Evolutionary conservation across 2,888 invertebrate species (phyloP).

Genomic region (Plagodis pulveraria): DNA sequence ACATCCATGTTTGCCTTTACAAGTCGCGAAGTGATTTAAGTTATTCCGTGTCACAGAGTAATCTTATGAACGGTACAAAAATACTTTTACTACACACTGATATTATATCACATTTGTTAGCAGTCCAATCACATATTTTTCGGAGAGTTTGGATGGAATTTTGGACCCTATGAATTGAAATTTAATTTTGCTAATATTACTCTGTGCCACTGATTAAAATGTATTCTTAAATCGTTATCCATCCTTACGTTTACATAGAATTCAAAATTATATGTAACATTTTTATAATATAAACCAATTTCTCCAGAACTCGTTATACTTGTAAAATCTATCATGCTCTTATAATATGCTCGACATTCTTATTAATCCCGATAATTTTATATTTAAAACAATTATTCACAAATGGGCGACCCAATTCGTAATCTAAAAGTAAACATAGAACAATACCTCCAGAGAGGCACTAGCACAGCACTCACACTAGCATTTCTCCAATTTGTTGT

Average conservation of each 20-base stretch:
- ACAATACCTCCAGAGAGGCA: conserved; percentile 49
- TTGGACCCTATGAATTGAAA: conserved; percentile 80
- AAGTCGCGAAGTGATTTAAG: conserved; percentile 56
- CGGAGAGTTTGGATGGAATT: conserved; percentile 78
- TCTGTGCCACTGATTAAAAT: conserved; percentile 69
- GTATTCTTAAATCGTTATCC: conserved; percentile 58
- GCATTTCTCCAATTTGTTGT: conserved; percentile 41
- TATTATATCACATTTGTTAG: conserved; percentile 68
- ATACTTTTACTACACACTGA: conserved; percentile 66
- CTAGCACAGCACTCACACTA: conserved; percentile 54
- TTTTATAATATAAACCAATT: conserved; percentile 63
- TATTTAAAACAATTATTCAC: conserved; percentile 51
- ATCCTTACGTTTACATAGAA: conserved; percentile 66
- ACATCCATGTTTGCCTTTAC: conserved; percentile 72
- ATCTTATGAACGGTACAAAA: conserved; percentile 65
- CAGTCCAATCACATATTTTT: conserved; percentile 72
- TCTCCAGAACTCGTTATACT: conserved; percentile 60
- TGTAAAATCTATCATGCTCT: conserved; percentile 70
- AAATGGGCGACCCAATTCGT: conserved; percentile 57
- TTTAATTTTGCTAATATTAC: conserved; percentile 64
- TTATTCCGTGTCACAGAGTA: conserved; percentile 71
- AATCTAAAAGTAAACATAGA: conserved; percentile 52
- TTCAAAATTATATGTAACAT: conserved; percentile 71
- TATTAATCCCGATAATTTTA: conserved; percentile 63
- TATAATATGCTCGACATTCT: conserved; percentile 65